Base-by-base conservation (phyloP, 2,888 invertebrate genomes). In the Eremobia ochroleuca region DNA sequence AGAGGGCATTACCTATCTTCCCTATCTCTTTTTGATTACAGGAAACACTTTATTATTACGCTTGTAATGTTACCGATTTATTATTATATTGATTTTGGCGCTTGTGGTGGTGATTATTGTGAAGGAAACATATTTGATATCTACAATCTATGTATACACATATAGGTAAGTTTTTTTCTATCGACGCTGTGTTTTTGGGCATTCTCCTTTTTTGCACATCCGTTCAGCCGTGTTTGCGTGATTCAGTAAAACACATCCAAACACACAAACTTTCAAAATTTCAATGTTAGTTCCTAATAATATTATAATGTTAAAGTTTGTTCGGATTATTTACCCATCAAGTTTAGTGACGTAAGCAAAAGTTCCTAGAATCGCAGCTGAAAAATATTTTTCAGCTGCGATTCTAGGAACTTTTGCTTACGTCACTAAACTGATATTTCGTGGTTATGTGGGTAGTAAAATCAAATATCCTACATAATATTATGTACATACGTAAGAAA, bases 341-440 rank as follows among this genome's bases (percentile, higher is more conserved):
- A 76, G 34, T 55, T 28, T n/a, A n/a, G n/a, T n/a, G n/a, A n/a
- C n/a, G n/a, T n/a, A n/a, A n/a, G n/a, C n/a, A n/a, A n/a, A n/a
- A n/a, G n/a, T n/a, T n/a, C n/a, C n/a, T n/a, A n/a, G n/a, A n/a
- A n/a, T n/a, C n/a, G n/a, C n/a, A n/a, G n/a, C n/a, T n/a, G n/a
- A n/a, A n/a, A n/a, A n/a, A 62, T 55, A 37, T 40, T 76, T 70
- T 76, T 40, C 6, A 61, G 66, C 52, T 46, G n/a, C 3, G 68
- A 55, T 82, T 62, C 82, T 64, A n/a, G 58, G 58, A 80, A 82
- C 64, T 34, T 58, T 76, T 74, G 25, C 49, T 21, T 68, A 69
- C 68, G 82, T 80, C 82, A 80, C 25, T 76, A 37, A 49, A 81
- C 2, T 68, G 82, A 52, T 31, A 76, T 68, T 68, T 58, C 28